Percentiles rank a stretch among this genome's conserved stretches.
Conservation (phyloP, 1,140 invertebrate genomes). For the Cotesia chilonis region DNA sequence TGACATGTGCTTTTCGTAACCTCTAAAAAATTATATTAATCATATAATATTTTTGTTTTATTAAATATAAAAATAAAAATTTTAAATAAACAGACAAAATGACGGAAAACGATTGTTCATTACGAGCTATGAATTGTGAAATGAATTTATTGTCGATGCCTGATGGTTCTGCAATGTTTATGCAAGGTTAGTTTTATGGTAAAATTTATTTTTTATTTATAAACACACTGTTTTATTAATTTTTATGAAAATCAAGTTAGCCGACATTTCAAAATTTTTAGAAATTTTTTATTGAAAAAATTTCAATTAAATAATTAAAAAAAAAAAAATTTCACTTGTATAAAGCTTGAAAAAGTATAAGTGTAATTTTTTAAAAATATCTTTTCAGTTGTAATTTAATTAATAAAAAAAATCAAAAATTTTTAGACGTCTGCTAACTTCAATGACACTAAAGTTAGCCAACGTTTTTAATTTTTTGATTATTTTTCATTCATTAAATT, state of each 20-base stretch:
- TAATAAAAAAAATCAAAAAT: too few relatives aligned
- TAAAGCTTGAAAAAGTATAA: too few relatives aligned
- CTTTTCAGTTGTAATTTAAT: too few relatives aligned
- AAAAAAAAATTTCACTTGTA: too few relatives aligned
- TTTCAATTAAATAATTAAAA: too few relatives aligned
- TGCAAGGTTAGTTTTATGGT: constrained; percentile 68
- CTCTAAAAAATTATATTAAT: not conserved
- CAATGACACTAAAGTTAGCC: too few relatives aligned
- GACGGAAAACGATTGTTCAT: constrained; percentile 41
- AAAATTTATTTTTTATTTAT: constrained; percentile 20
- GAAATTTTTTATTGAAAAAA: too few relatives aligned
- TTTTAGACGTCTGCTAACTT: too few relatives aligned
- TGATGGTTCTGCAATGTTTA: constrained; percentile 79
- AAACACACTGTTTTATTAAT: not conserved
- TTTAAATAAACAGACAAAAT: constrained; percentile 28
- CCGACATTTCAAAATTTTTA: too few relatives aligned
- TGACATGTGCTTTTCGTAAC: not conserved
- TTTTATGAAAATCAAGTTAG: not conserved
- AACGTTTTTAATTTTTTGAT: too few relatives aligned
- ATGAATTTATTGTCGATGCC: constrained; percentile 75
- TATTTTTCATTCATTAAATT: too few relatives aligned
- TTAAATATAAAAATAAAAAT: not conserved
- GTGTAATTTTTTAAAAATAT: too few relatives aligned
- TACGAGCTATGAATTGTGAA: constrained; percentile 71
- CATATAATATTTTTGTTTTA: not conserved